Evolutionary conservation across 2,888 invertebrate genomes (phyloP).

Genomic region (Amphimallon solstitiale): DNA sequence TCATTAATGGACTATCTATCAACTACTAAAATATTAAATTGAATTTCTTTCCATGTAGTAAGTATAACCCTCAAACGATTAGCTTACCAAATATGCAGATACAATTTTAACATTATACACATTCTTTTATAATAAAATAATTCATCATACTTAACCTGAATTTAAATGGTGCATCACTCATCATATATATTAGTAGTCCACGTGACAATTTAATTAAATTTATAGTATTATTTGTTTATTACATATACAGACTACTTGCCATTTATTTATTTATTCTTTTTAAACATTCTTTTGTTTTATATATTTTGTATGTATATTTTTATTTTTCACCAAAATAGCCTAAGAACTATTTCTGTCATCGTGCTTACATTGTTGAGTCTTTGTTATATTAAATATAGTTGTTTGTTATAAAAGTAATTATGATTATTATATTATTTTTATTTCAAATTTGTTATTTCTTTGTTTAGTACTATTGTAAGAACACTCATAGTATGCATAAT

Average conservation of each 20-base stretch:
- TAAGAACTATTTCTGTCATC: no score
- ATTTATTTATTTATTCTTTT: constrained; percentile 19
- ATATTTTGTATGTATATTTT: background rate
- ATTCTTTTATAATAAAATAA: no score
- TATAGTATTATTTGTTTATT: constrained; percentile 15
- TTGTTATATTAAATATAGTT: constrained; percentile 4
- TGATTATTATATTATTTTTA: constrained; percentile 12
- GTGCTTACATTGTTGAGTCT: background rate
- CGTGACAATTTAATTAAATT: constrained; percentile 2
- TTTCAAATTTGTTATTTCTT: constrained; percentile 8
- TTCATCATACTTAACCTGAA: no score
- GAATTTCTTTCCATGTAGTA: background rate
- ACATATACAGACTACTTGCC: constrained; percentile 7
- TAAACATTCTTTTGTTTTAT: background rate
- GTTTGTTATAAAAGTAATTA: background rate
- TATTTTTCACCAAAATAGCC: background rate
- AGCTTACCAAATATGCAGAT: background rate
- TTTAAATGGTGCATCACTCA: background rate
- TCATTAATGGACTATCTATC: background rate
- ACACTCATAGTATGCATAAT: no score
- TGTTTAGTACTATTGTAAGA: no score
- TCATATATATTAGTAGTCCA: background rate
- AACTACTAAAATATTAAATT: background rate
- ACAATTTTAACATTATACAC: background rate
- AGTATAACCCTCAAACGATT: background rate